A percentile compares a stretch with the other conserved stretches of the same genome.
phyloP scores from a whole-genome alignment of 2,888 invertebrate species.

The Sinopyrophorus schimmeli region DNA sequence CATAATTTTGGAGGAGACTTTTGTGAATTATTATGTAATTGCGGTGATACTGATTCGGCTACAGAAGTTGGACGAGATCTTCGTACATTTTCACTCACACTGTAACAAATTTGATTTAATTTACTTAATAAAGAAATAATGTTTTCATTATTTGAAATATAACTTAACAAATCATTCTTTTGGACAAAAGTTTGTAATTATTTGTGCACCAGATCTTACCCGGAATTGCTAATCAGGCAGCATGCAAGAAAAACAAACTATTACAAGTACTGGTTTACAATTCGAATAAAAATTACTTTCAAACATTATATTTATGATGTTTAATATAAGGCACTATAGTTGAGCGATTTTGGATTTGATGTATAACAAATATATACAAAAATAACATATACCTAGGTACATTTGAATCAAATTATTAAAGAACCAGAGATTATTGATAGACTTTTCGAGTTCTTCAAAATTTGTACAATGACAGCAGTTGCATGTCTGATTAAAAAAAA shows the following conservation, averaged over 20 bases:
- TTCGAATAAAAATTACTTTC: conserved; percentile 1
- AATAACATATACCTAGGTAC: too few relatives aligned
- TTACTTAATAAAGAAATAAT: background rate
- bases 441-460: too few relatives aligned
- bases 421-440: too few relatives aligned
- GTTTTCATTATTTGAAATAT: background rate
- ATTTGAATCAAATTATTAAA: too few relatives aligned
- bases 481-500: too few relatives aligned
- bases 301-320: conserved; percentile 13
- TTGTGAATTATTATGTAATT: conserved; percentile 31
- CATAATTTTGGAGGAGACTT: conserved; percentile 42
- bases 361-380: too few relatives aligned
- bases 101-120: too few relatives aligned
- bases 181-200: too few relatives aligned
- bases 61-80: conserved; percentile 43
- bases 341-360: too few relatives aligned
- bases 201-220: conserved; percentile 56
- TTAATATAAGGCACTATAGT: conserved; percentile 9
- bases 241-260: conserved; percentile 57
- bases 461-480: too few relatives aligned
- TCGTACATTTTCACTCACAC: conserved; percentile 49
- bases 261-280: conserved; percentile 48
- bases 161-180: background rate
- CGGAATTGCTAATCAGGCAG: conserved; percentile 60
- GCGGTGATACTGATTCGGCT: conserved; percentile 34